Percentiles rank a stretch among this genome's conserved stretches.
Evolutionary conservation across 2,113 vertebrate species (phyloP).

Genomic region (Prunella fulvescens): DNA sequence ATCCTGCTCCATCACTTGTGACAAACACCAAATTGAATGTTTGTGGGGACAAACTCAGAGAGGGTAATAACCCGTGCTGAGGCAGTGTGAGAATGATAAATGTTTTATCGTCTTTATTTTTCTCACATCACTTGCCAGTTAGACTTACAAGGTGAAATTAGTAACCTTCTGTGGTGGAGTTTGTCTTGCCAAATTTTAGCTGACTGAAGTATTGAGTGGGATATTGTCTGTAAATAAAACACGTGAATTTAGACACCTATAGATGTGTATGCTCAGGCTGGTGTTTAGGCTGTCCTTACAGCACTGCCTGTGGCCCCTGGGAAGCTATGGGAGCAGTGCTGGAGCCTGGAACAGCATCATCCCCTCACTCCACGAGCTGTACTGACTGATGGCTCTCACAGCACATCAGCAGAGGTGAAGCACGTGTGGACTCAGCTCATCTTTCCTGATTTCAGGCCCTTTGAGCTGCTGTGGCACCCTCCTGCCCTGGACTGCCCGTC

Average conservation of each 20-base stretch:
- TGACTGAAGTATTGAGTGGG: neutral
- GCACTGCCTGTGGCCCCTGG: neutral
- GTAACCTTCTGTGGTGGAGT: neutral
- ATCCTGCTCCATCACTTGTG: conserved; percentile 39
- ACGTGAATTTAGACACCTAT: neutral
- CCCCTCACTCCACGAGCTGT: accelerated
- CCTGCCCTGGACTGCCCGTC: accelerated
- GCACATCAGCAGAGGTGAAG: accelerated
- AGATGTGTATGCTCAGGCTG: neutral
- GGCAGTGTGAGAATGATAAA: conserved; percentile 19
- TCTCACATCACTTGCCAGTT: conserved; percentile 42
- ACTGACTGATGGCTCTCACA: neutral
- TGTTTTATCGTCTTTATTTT: conserved; percentile 59
- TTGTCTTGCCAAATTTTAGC: conserved; percentile 16
- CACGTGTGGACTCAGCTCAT: accelerated
- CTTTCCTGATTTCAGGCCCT: neutral
- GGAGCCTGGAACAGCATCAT: neutral
- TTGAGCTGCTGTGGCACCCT: neutral
- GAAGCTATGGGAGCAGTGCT: neutral
- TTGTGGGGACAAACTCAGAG: conserved; percentile 30
- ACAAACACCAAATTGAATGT: conserved; percentile 44
- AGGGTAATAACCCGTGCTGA: conserved; percentile 39
- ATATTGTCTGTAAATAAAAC: neutral
- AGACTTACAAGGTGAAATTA: conserved; percentile 54
- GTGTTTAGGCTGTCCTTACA: neutral